A percentile compares a stretch with the other conserved stretches of the same genome.
Conservation (phyloP, 53 echinoderm and acorn worm genomes). For the Crossaster papposus region DNA sequence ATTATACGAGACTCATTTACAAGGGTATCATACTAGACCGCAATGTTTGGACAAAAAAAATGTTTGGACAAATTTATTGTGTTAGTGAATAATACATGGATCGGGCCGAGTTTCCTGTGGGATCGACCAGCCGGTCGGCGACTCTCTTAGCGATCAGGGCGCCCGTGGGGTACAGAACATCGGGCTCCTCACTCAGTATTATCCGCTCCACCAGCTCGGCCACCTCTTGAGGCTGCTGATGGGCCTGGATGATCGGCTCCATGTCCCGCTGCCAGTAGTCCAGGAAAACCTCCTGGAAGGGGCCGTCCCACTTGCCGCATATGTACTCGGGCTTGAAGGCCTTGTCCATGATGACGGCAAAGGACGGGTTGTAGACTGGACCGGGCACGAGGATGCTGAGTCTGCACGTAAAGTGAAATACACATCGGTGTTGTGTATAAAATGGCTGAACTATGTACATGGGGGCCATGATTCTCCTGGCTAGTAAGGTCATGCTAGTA, state of each 20-base stretch:
- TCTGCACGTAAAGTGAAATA: neutral
- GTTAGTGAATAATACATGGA: neutral
- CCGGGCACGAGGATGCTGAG: neutral
- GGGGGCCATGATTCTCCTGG: too few relatives aligned
- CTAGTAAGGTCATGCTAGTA: too few relatives aligned
- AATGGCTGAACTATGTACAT: too few relatives aligned
- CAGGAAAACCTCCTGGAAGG: neutral
- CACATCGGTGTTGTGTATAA: neutral
- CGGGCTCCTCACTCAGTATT: constrained; percentile 35
- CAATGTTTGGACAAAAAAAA: neutral
- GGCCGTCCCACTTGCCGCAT: neutral
- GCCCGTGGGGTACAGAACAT: constrained; percentile 16
- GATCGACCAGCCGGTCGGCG: constrained; percentile 6
- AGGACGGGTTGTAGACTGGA: neutral
- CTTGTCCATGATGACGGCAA: neutral
- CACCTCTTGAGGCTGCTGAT: constrained; percentile 30
- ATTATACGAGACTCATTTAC: too few relatives aligned
- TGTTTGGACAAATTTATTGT: too few relatives aligned
- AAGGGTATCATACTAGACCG: too few relatives aligned
- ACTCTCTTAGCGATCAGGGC: neutral
- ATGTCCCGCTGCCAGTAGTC: neutral
- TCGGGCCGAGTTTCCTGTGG: neutral
- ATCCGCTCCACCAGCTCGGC: constrained; percentile 40
- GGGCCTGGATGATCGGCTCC: neutral
- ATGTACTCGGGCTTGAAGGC: neutral